A percentile compares a stretch with the other conserved stretches of the same genome.
Conservation (phyloP, 2,113 vertebrate species). For the Indicator indicator region DNA sequence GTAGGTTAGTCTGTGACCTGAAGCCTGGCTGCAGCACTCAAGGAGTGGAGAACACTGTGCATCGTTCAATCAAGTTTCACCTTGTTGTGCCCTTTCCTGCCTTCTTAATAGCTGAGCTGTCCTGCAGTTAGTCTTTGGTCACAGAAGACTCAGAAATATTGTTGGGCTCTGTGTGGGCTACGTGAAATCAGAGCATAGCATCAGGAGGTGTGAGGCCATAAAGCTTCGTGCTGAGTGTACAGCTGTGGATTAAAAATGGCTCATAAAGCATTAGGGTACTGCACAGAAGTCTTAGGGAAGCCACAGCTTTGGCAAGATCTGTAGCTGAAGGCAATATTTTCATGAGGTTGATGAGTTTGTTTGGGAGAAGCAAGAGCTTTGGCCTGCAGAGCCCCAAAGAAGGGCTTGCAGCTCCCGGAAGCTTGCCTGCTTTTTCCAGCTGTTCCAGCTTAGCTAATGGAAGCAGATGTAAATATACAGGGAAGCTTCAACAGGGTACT, state of each 20-base stretch:
- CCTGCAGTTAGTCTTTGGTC: neutral
- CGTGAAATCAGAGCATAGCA: neutral
- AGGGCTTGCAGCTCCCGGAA: constrained; percentile 15
- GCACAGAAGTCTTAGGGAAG: constrained; percentile 5
- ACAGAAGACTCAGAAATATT: neutral
- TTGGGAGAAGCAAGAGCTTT: constrained; percentile 18
- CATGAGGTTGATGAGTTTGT: neutral
- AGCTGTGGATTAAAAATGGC: constrained; percentile 10
- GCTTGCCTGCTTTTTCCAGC: constrained; percentile 29
- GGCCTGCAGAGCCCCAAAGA: constrained; percentile 14
- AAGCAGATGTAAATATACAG: constrained; percentile 32
- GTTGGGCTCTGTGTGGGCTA: neutral
- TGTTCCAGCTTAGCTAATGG: constrained; percentile 24
- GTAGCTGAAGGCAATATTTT: constrained; percentile 65
- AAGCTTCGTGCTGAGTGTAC: neutral
- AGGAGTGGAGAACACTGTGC: neutral
- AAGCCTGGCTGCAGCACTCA: neutral
- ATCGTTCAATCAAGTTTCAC: neutral
- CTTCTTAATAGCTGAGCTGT: neutral
- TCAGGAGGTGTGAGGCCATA: neutral
- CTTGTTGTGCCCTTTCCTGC: neutral
- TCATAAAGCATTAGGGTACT: constrained; percentile 23
- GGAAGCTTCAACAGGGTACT: constrained; percentile 18
- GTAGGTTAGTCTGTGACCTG: neutral
- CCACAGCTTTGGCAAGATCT: constrained; percentile 55